Conservation (phyloP, 2,797 vertebrate genomes). For the Thripadectes ignobilis region DNA sequence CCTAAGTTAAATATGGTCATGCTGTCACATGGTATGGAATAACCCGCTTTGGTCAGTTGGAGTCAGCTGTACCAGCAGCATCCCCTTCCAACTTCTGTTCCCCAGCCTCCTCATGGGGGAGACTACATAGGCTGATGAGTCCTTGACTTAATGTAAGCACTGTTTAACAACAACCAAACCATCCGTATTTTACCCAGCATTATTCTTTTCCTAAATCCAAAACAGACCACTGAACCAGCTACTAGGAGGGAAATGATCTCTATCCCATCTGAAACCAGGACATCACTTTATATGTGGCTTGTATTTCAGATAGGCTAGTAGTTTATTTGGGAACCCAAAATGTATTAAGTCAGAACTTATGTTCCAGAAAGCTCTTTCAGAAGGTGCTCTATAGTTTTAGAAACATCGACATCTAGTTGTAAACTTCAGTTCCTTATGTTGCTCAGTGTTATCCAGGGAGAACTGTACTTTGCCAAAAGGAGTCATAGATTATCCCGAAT, state of each 20-base stretch:
- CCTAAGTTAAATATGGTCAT: neutral
- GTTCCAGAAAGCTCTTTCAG: neutral
- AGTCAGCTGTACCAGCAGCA: neutral
- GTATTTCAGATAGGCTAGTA: neutral
- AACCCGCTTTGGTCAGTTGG: neutral
- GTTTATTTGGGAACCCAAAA: neutral
- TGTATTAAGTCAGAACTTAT: neutral
- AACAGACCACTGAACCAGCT: neutral
- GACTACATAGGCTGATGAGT: too few relatives aligned
- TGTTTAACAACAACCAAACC: neutral
- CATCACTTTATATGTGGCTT: neutral
- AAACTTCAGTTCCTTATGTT: neutral
- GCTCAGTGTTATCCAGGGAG: neutral
- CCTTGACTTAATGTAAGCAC: neutral
- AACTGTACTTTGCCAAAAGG: neutral
- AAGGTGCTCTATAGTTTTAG: neutral
- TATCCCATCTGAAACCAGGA: neutral
- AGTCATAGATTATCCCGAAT: neutral
- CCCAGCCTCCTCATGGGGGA: too few relatives aligned
- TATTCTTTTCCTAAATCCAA: neutral
- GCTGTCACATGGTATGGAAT: neutral
- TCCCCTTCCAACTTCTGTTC: neutral
- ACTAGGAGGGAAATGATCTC: neutral
- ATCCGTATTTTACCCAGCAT: neutral
- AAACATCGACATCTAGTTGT: neutral